Evolutionary conservation across 2,888 invertebrate species (phyloP).

Genomic region (Acanthosepion lycidas): DNA sequence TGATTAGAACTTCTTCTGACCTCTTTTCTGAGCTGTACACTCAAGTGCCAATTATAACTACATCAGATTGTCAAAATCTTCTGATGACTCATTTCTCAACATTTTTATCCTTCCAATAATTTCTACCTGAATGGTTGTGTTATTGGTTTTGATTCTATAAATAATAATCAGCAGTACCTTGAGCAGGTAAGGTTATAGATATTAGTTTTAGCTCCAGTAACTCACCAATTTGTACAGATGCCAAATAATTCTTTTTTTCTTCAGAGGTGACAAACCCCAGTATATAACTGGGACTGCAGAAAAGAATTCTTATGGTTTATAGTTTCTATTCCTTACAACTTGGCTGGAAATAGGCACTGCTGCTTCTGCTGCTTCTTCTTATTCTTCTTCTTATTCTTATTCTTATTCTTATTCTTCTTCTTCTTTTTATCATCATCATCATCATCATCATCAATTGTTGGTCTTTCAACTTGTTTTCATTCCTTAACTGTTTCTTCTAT

Average conservation of each 20-base stretch:
- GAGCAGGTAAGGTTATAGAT: neutral
- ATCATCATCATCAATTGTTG: too few species aligned
- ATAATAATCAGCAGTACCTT: neutral
- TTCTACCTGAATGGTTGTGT: neutral
- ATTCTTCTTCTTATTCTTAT: too few species aligned
- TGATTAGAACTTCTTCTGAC: too few species aligned
- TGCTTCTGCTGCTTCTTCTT: too few species aligned
- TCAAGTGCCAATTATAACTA: neutral
- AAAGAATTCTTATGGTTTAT: neutral
- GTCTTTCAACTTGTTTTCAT: too few species aligned
- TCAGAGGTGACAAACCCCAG: neutral
- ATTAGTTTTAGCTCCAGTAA: neutral
- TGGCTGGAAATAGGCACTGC: too few species aligned
- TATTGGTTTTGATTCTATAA: neutral
- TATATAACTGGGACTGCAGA: neutral
- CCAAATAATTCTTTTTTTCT: neutral
- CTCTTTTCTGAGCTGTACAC: neutral
- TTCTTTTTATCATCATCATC: too few species aligned
- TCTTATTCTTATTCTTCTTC: too few species aligned
- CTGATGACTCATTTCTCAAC: neutral
- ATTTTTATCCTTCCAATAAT: neutral
- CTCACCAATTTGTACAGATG: neutral
- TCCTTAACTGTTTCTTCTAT: too few species aligned
- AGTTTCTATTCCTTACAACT: neutral
- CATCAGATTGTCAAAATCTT: neutral